Percentiles rank a stretch among this genome's conserved stretches.
Conservation (phyloP, 2,888 invertebrate species). For the Nomada fabriciana region DNA sequence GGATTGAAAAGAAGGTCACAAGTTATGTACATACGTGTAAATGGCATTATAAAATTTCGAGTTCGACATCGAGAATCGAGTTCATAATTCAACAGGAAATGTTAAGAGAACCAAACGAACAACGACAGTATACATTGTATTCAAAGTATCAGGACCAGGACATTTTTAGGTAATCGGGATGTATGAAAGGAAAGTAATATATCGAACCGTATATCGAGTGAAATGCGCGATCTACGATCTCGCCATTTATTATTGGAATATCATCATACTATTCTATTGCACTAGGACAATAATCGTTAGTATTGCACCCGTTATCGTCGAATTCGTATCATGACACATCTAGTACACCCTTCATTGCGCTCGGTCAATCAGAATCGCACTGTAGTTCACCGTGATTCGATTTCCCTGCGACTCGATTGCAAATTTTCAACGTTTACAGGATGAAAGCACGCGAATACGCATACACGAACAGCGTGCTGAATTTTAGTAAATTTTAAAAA, state of each 20-base stretch:
- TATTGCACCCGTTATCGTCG: slow-evolving; percentile 79
- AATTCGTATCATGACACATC: slow-evolving; percentile 73
- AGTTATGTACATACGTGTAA: no score
- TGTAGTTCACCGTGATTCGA: slow-evolving; percentile 43
- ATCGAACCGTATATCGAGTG: slow-evolving; percentile 43
- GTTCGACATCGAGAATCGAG: no score
- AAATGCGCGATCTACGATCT: slow-evolving; percentile 76
- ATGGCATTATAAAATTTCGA: no score
- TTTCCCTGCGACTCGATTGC: slow-evolving; percentile 31
- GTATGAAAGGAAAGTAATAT: slow-evolving; percentile 33
- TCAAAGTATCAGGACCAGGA: neutral
- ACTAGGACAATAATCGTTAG: slow-evolving; percentile 81
- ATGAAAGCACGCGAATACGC: slow-evolving; percentile 54
- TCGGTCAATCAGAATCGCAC: slow-evolving; percentile 53
- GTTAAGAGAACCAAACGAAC: neutral
- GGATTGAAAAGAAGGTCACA: no score
- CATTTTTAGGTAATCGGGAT: neutral
- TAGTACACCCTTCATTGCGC: slow-evolving; percentile 57
- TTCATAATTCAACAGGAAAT: no score
- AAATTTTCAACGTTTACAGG: slow-evolving; percentile 49
- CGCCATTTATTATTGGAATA: slow-evolving; percentile 80
- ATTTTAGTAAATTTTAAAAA: neutral
- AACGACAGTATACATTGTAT: neutral
- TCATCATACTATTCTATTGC: slow-evolving; percentile 74
- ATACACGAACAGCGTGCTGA: neutral